phyloP scores from a whole-genome alignment of 1,140 invertebrate species.

The Laupala kohalensis region DNA sequence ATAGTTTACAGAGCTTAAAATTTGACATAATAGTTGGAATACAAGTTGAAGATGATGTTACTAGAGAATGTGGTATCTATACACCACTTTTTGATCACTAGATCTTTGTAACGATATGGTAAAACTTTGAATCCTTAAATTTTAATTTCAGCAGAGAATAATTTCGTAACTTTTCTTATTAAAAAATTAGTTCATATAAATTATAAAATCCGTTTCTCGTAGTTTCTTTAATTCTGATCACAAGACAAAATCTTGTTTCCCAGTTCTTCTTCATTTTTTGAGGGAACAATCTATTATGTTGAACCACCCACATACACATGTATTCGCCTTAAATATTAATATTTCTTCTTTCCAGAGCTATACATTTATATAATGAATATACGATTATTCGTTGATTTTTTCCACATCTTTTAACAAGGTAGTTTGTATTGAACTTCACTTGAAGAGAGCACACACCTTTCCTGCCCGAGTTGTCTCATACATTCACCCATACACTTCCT shows the following conservation, averaged over 20 bases:
- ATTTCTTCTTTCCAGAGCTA: background rate
- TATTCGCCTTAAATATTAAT: background rate
- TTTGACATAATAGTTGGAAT: background rate
- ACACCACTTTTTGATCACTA: background rate
- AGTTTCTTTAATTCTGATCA: constrained; percentile 4
- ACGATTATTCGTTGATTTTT: constrained; percentile 1
- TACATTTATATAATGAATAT: background rate
- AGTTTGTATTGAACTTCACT: background rate
- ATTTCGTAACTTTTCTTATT: background rate
- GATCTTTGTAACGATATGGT: constrained; percentile 4
- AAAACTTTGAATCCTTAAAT: constrained; percentile 2
- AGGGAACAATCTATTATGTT: background rate
- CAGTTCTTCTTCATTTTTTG: background rate
- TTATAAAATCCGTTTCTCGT: background rate
- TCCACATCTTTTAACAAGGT: background rate
- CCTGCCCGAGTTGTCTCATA: constrained; percentile 7
- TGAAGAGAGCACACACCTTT: constrained; percentile 2
- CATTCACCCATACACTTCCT: background rate
- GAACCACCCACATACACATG: background rate
- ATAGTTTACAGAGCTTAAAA: background rate
- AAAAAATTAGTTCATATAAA: background rate
- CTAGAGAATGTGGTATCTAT: background rate
- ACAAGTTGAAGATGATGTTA: background rate
- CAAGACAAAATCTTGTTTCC: background rate
- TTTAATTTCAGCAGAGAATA: background rate